Evolutionary conservation across 2,113 vertebrate genomes (phyloP), one percentile per base, ranked within the genome.

Genomic region (Corythaeola cristata): DNA sequence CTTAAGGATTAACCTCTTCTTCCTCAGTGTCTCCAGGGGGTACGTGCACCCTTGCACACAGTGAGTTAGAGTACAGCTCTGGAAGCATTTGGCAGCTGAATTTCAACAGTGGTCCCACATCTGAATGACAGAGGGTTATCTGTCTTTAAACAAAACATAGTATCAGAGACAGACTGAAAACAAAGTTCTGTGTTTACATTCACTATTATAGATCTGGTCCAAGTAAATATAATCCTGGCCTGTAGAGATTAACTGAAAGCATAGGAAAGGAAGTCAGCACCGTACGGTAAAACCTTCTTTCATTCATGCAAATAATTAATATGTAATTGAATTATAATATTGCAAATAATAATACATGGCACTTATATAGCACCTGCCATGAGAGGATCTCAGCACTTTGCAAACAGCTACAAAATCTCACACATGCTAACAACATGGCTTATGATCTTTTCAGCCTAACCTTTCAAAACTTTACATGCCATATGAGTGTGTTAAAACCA

Each of bases 341-440:
- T 83, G 66, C 56, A 89, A 87, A 92, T 88, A 96, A 89, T 92
- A 88, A 86, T 94, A 97, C 83, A 93, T 94, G 86, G 75, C 84
- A 93, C 45, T 96, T 97, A 95, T 78, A 94, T 41, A 92, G 83
- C 80, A 95, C 88, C 91, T 97, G 93, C 79, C 82, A 77, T 88
- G 63, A 85, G 58, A 94, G 47, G 47, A 81, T 91, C 94, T 97
- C 95, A 90, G 84, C 81, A 86, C 84, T 97, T 96, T 95, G 72
- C 81, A 88, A 96, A 91, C 56, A 91, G 55, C 81, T 68, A 85
- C 93, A 91, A 67, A 96, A 93, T 69, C 58, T 92, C 95, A 95
- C 96, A 97, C 95, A 85, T 97, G 97, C 76, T 88, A 94, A 93
- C 94, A 97, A 90, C 95, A 97, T 97, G 95, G 90, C 84, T 96